Percentiles rank a stretch among this genome's conserved stretches.
Conservation (phyloP, 2,888 invertebrate species). For the Pseudoips prasinana region DNA sequence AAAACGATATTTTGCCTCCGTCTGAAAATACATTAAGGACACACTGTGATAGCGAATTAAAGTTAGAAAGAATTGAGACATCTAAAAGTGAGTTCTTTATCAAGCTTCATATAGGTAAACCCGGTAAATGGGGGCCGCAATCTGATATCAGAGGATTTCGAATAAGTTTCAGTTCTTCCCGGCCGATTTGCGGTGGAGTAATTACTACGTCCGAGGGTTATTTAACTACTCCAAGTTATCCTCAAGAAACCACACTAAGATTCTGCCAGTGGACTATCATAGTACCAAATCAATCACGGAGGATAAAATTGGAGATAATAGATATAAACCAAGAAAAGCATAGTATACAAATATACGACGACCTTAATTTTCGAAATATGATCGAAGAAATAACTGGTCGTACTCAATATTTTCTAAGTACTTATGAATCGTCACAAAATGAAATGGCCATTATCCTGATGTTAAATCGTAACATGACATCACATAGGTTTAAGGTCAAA, state of each 20-base stretch:
- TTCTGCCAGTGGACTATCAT: conserved; percentile 63
- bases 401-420: no score
- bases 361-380: no score
- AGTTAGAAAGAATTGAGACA: conserved; percentile 44
- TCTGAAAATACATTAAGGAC: conserved; percentile 45
- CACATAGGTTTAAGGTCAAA: conserved; percentile 86
- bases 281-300: conserved; percentile 57
- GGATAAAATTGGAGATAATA: conserved; percentile 76
- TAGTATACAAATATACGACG: conserved; percentile 78
- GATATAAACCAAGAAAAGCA: conserved; percentile 64
- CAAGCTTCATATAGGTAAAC: conserved; percentile 54
- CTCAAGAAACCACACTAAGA: conserved; percentile 50
- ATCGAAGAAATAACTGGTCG: no score
- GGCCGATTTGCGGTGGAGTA: conserved; percentile 84
- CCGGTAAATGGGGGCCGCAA: conserved; percentile 49
- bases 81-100: conserved; percentile 56
- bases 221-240: conserved; percentile 88
- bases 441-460: conserved; percentile 83
- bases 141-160: conserved; percentile 79
- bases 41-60: conserved; percentile 43
- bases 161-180: conserved; percentile 82
- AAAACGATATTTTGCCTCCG: conserved; percentile 32
- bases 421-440: conserved; percentile 84
- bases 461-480: conserved; percentile 63
- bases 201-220: conserved; percentile 84